Evolutionary conservation across 2,113 vertebrate species (phyloP).

Genomic region (Erpornis zantholeuca): DNA sequence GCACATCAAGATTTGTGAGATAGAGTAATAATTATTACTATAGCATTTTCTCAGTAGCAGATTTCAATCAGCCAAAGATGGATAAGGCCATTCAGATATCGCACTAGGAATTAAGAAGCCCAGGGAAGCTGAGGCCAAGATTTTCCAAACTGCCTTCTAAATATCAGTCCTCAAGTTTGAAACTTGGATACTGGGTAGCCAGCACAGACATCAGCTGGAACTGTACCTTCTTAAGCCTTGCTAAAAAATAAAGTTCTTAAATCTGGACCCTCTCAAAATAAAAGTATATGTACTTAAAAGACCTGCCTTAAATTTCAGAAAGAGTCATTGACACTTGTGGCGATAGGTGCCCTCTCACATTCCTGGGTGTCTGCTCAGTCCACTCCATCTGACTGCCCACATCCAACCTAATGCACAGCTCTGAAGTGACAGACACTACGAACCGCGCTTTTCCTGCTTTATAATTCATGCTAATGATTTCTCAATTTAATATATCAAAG

Average conservation of each 20-base stretch:
- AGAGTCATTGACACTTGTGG: fast-evolving
- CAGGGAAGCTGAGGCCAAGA: background rate
- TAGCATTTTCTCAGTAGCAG: background rate
- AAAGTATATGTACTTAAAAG: background rate
- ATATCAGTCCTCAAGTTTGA: background rate
- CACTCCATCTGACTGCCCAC: background rate
- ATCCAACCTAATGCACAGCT: background rate
- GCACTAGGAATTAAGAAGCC: background rate
- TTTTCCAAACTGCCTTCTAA: background rate
- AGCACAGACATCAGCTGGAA: background rate
- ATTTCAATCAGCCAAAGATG: background rate
- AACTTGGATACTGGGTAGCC: background rate
- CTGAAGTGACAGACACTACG: background rate
- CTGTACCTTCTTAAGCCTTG: background rate
- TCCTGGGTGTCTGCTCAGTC: background rate
- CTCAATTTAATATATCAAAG: background rate
- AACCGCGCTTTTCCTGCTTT: background rate
- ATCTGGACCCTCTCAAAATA: background rate
- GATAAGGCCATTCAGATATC: background rate
- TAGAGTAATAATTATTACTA: background rate
- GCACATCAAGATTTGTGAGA: background rate
- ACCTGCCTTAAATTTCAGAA: background rate
- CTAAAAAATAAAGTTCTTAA: background rate
- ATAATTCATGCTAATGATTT: background rate
- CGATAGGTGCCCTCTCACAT: fast-evolving